Conservation (phyloP, 2,888 invertebrate species). For the Diarsia rubi region DNA sequence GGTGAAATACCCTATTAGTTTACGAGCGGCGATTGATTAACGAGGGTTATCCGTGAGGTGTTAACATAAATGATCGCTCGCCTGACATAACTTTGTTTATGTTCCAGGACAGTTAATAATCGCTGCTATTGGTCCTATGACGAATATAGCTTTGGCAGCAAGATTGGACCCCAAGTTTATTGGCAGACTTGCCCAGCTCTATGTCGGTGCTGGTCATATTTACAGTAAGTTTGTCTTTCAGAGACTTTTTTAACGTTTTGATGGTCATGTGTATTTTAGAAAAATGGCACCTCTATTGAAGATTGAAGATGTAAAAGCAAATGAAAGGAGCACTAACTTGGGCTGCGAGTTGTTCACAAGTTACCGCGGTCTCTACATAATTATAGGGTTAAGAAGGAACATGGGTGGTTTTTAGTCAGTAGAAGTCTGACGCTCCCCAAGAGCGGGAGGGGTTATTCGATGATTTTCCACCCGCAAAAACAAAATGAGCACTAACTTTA, state of each 20-base stretch:
- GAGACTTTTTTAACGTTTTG: too few species aligned
- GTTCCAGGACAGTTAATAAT: constrained; percentile 90
- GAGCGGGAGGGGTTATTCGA: too few species aligned
- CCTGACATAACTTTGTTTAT: too few species aligned
- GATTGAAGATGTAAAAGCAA: not conserved
- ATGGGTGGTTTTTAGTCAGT: too few species aligned
- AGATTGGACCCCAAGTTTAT: constrained; percentile 92
- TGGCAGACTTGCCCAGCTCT: constrained; percentile 92
- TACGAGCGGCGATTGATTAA: too few species aligned
- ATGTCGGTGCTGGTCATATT: constrained; percentile 94
- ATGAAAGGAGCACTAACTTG: not conserved
- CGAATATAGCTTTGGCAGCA: constrained; percentile 94
- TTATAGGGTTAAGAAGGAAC: too few species aligned
- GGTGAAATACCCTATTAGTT: too few species aligned
- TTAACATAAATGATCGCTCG: not conserved
- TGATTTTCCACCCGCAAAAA: too few species aligned
- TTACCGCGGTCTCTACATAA: too few species aligned
- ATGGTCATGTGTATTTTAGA: not conserved
- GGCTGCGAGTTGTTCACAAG: too few species aligned
- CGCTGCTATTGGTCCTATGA: constrained; percentile 93
- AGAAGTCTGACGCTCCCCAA: too few species aligned
- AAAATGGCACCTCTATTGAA: not conserved
- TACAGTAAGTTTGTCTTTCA: constrained; percentile 72
- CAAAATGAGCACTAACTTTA: not conserved
- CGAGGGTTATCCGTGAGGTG: not conserved